These are phyloP conservation scores for Ricordea florida DNA, from an alignment of 92 coral and sea anemone species.

Conservation along the genomic window DNA sequence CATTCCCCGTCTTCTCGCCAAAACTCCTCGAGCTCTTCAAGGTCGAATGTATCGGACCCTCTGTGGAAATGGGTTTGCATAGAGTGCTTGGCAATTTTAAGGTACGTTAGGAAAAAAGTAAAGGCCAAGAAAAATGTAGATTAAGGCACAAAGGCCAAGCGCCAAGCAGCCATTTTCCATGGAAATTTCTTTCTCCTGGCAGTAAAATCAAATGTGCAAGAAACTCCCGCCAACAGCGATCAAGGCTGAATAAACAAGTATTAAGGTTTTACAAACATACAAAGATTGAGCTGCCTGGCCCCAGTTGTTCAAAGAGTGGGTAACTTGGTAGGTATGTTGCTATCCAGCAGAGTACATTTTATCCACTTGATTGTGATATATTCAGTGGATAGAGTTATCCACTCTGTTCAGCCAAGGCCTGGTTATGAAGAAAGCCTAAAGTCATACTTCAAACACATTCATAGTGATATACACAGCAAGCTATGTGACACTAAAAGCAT, in stretches of 20 bases:
- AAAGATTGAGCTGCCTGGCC: constrained; percentile 22
- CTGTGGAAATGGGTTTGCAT: background rate
- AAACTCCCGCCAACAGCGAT: background rate
- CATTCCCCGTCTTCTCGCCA: background rate
- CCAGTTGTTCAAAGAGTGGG: too few relatives aligned
- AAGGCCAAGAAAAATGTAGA: background rate
- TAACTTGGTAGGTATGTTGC: too few relatives aligned
- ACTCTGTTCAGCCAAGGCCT: too few relatives aligned
- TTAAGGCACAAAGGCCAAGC: background rate
- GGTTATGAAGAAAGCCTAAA: too few relatives aligned
- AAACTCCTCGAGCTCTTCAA: background rate
- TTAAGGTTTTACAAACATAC: background rate
- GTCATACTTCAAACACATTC: too few relatives aligned
- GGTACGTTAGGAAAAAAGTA: background rate
- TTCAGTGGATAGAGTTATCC: too few relatives aligned
- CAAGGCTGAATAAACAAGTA: constrained; percentile 7
- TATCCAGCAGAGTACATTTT: too few relatives aligned
- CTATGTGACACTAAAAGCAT: too few relatives aligned
- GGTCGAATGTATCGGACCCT: background rate
- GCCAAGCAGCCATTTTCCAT: constrained; percentile 9
- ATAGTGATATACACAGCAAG: too few relatives aligned
- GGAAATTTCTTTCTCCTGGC: constrained; percentile 13
- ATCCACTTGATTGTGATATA: too few relatives aligned
- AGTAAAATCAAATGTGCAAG: constrained; percentile 7
- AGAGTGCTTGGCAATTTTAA: background rate